phyloP scores from a whole-genome alignment of 2,888 invertebrate genomes.

The Yponomeuta evonymella region DNA sequence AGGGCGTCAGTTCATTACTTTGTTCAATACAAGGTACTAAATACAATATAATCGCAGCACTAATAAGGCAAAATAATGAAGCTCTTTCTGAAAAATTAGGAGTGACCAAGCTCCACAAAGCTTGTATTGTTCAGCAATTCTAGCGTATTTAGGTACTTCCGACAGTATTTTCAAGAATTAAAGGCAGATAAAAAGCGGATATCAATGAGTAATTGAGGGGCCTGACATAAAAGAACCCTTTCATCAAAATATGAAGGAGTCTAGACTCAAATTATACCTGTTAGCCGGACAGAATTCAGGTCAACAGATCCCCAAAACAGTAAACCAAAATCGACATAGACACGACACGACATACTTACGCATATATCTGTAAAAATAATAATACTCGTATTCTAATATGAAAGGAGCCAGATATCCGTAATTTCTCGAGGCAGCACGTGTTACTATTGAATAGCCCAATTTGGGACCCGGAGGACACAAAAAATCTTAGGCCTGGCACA shows the following conservation, averaged over 20 bases:
- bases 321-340: neutral
- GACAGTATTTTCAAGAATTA: neutral
- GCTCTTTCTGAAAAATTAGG: neutral
- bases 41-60: too few species aligned
- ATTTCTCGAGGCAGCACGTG: conserved; percentile 67
- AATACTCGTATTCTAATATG: neutral
- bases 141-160: too few species aligned
- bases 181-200: neutral
- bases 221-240: neutral
- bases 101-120: too few species aligned
- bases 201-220: neutral
- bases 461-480: conserved; percentile 35
- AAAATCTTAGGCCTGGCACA: neutral
- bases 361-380: neutral
- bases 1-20: too few species aligned
- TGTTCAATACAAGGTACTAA: too few species aligned
- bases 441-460: conserved; percentile 50
- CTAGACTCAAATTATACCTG: neutral
- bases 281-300: neutral
- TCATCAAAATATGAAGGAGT: neutral
- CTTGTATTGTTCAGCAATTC: too few species aligned
- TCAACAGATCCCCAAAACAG: neutral
- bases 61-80: too few species aligned
- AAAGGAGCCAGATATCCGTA: conserved; percentile 40
- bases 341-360: too few species aligned